These are phyloP conservation scores for Lasioglossum baleicum DNA, from an alignment of 1,140 invertebrate genomes.

Conservation along the genomic window DNA sequence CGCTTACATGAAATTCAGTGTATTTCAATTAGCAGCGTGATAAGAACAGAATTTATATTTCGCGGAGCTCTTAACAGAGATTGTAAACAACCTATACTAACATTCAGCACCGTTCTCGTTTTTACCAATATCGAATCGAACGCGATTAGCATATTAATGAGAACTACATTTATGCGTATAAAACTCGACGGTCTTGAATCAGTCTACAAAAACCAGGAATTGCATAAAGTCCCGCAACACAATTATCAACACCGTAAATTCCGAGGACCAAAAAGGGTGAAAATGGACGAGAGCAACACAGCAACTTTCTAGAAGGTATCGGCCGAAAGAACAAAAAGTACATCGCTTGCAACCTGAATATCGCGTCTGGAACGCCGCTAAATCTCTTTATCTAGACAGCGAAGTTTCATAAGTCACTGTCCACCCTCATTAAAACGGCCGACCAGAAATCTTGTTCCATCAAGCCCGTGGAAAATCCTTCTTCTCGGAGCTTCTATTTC, in stretches of 20 bases:
- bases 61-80: too few relatives aligned
- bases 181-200: too few relatives aligned
- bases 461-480: neutral
- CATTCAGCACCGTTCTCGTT: too few relatives aligned
- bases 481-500: neutral
- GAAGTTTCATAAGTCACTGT: neutral
- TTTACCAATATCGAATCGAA: too few relatives aligned
- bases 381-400: neutral
- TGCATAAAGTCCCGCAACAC: neutral
- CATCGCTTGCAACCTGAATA: neutral
- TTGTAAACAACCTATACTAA: too few relatives aligned
- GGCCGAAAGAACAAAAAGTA: neutral
- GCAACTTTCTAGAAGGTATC: neutral
- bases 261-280: neutral
- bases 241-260: neutral
- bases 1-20: too few relatives aligned
- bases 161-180: too few relatives aligned
- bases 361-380: neutral
- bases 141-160: too few relatives aligned
- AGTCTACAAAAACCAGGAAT: too few relatives aligned
- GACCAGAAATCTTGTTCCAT: neutral
- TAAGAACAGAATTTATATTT: too few relatives aligned
- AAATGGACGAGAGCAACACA: neutral
- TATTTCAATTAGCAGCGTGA: too few relatives aligned
- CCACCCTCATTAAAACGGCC: neutral